Base-by-base conservation (phyloP, 2,888 invertebrate genomes). In the Sympetrum striolatum region DNA sequence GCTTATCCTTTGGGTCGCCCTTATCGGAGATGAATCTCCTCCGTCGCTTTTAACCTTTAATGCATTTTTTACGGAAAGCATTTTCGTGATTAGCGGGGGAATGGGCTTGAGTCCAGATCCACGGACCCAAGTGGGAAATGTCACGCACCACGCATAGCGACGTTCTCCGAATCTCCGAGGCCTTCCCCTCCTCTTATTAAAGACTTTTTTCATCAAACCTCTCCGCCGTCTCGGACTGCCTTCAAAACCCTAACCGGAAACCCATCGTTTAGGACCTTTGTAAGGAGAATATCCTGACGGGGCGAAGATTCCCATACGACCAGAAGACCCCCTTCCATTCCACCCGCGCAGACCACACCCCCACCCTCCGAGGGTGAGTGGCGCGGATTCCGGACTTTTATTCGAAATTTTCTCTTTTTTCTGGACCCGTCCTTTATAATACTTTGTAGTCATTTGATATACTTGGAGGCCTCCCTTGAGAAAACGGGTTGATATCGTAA, bases 61-160 rank as follows among this genome's bases (percentile, higher is more conserved):
- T 64, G 31, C 86, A 60, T 60, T 60, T 86, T 86, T 86, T 60
- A n/a, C 60, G 86, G 25, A 64, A 86, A 60, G 60, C 60, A 60
- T 86, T 86, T 86, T 86, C 86, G 35, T 60, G 60, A 58, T n/a
- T 64, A 64, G 60, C 60, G n/a, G 37, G 60, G 60, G 86, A 86
- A 86, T 86, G 86, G 86, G 86, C 86, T 60, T 60, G 58, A 48
- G 86, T 58, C 86, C 86, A 86, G 86, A 58, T 39, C 86, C 64
- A 60, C 60, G 86, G 37, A 86, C 86, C 86, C 64, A 86, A 86
- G 86, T 86, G 86, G 37, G 86, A 86, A 86, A 86, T 86, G 86
- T 86, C 86, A 86, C 86, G 86, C 86, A 86, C 86, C 37, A 37
- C 2, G 86, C 86, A 86, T 86, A 86, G 60, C 60, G 18, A n/a